Base-by-base conservation (phyloP, 2,888 invertebrate species). In the Luffia ferchaultella region DNA sequence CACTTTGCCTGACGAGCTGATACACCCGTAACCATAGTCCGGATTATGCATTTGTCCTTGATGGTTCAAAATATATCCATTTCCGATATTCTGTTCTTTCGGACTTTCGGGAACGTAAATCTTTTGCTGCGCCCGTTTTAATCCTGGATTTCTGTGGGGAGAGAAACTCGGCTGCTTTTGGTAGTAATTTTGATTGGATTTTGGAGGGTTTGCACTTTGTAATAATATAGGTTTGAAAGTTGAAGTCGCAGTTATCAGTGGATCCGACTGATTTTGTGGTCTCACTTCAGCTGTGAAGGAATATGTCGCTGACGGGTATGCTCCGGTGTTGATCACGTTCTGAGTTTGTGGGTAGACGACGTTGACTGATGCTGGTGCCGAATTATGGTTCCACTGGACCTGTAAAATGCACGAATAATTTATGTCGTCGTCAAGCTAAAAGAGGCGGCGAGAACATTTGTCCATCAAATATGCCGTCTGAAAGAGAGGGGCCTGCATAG, bases 211-310 rank as follows among this genome's bases (percentile, higher is more conserved):
- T n/a, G n/a, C n/a, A n/a, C n/a, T n/a, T 51, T 85, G 72, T 45
- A 87, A 69, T 16, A 86, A 72, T 0, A 88, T 64, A 0, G 87
- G 86, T 62, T 89, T 86, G 62, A 88, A 88, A 9, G 86, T 82
- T 0, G 84, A 83, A 0, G 79, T 69, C 1, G 86, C 83, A 0
- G 86, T 82, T 43, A 87, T 79, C 15, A 87, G 64, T 0, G 87
- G 85, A 17, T 85, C 82, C 7, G 87, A 86, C 60, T 87, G 86
- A 63, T 69, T 79, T 0, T 89, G 89, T 0, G 92, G 79, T 41
- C 93, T 77, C 68, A 93, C 92, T 70, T 93, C 93, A 0, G 93
- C 93, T 1, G 93, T 93, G 70, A 93, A 93, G 45, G 93, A 93
- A 63, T 93, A 93, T 0, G 93, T 93, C 20, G 92, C 89, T 44